phyloP scores from a whole-genome alignment of 2,888 invertebrate genomes.

The Cephonodes hylas region DNA sequence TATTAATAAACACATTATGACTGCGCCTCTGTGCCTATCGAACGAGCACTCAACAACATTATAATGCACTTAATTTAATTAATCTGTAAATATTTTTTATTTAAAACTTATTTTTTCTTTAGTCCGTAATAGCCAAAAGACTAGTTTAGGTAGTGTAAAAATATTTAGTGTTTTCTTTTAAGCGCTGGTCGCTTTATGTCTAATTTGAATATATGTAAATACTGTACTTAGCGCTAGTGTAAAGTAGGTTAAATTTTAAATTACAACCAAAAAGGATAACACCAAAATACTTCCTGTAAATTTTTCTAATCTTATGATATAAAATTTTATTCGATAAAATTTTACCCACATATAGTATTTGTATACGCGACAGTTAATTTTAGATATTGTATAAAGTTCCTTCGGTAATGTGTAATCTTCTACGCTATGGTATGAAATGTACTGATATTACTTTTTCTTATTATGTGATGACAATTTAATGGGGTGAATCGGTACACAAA shows the following conservation, averaged over 20 bases:
- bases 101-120: slow-evolving; percentile 21
- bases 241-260: slow-evolving; percentile 37
- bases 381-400: slow-evolving; percentile 27
- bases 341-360: slow-evolving; percentile 33
- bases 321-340: slow-evolving; percentile 46
- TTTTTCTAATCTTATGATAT: slow-evolving; percentile 69
- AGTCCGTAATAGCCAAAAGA: slow-evolving; percentile 5
- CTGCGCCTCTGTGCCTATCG: slow-evolving; percentile 76
- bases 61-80: slow-evolving; percentile 40
- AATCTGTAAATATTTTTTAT: slow-evolving; percentile 22
- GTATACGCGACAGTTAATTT: slow-evolving; percentile 31
- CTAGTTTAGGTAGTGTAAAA: slow-evolving; percentile 15
- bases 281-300: slow-evolving; percentile 68
- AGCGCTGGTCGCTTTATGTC: slow-evolving; percentile 59
- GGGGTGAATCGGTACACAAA: not conserved
- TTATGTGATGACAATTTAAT: not conserved
- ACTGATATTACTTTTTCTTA: not conserved
- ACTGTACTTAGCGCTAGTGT: slow-evolving; percentile 42
- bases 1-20: slow-evolving; percentile 41
- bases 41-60: slow-evolving; percentile 67
- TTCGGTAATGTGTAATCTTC: slow-evolving; percentile 18
- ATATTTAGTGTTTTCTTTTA: slow-evolving; percentile 28
- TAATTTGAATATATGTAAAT: slow-evolving; percentile 39
- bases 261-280: slow-evolving; percentile 60
- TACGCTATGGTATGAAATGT: slow-evolving; percentile 7